A percentile compares a stretch with the other conserved stretches of the same genome.
Evolutionary conservation across 1,140 invertebrate genomes (phyloP).

Genomic region (Drosophila rufa): DNA sequence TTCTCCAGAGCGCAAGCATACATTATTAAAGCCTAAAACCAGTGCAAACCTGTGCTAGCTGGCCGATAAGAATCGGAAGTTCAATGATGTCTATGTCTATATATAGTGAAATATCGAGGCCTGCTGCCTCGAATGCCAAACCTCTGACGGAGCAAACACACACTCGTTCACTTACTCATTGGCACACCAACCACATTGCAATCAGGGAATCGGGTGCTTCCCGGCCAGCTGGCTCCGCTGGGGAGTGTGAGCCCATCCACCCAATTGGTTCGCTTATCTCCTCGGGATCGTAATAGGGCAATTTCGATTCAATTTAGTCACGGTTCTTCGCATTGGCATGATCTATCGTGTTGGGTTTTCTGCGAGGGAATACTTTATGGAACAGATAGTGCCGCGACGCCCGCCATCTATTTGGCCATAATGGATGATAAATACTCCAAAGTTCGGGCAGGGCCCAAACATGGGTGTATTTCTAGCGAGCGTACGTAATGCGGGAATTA

Average conservation of each 20-base stretch:
- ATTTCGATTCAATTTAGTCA: slow-evolving; percentile 73
- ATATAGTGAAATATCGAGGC: slow-evolving; percentile 50
- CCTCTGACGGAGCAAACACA: slow-evolving; percentile 54
- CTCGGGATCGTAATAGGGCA: slow-evolving; percentile 56
- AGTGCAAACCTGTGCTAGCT: slow-evolving; percentile 22
- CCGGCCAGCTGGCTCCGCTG: slow-evolving; percentile 31
- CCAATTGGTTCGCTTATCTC: slow-evolving; percentile 40
- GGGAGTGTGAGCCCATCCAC: slow-evolving; percentile 13
- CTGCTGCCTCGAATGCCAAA: slow-evolving; percentile 55
- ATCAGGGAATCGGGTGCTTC: slow-evolving; percentile 55
- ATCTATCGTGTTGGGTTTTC: slow-evolving; percentile 43
- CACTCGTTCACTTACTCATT: slow-evolving; percentile 47
- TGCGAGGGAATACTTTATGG: not conserved
- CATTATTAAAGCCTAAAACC: not conserved
- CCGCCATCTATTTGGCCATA: slow-evolving; percentile 42
- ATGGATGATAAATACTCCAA: slow-evolving; percentile 71
- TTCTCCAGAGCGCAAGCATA: not conserved
- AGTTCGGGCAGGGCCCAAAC: slow-evolving; percentile 41
- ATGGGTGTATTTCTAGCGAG: slow-evolving; percentile 52
- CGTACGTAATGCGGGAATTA: slow-evolving; percentile 59
- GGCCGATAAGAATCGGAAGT: slow-evolving; percentile 35
- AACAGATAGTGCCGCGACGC: slow-evolving; percentile 45
- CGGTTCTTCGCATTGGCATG: slow-evolving; percentile 41
- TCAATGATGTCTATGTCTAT: slow-evolving; percentile 52
- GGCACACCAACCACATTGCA: slow-evolving; percentile 12